Percentiles rank a stretch among this genome's conserved stretches.
Evolutionary conservation across 2,888 invertebrate species (phyloP).

Genomic region (Hipparchia semele): DNA sequence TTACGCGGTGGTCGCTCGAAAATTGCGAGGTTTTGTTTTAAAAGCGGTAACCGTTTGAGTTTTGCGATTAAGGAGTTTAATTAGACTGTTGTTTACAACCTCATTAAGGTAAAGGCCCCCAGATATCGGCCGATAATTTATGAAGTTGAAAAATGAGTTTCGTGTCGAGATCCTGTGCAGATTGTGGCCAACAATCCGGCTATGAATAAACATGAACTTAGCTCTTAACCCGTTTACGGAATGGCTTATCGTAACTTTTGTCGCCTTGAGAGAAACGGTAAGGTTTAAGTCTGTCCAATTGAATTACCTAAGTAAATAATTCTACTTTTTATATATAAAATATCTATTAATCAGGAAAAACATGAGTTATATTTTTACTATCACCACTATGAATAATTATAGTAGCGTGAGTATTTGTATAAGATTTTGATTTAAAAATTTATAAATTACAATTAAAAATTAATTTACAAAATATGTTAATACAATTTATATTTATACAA

Average conservation of each 20-base stretch:
- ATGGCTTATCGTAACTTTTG: constrained; percentile 39
- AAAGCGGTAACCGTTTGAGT: constrained; percentile 82
- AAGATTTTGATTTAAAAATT: too few relatives aligned
- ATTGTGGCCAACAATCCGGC: constrained; percentile 45
- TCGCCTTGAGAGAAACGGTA: constrained; percentile 34
- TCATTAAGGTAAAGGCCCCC: constrained; percentile 73
- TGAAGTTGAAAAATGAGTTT: constrained; percentile 79
- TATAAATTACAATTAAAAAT: too few relatives aligned
- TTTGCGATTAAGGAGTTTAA: constrained; percentile 83
- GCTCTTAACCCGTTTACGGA: constrained; percentile 38
- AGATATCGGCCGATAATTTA: constrained; percentile 78
- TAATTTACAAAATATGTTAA: too few relatives aligned
- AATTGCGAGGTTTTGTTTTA: constrained; percentile 82
- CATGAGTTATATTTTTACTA: too few relatives aligned
- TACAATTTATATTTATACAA: too few relatives aligned
- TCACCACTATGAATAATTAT: too few relatives aligned
- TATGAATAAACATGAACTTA: constrained; percentile 65
- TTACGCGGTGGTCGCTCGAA: constrained; percentile 80
- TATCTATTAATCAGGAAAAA: too few relatives aligned
- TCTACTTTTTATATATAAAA: background rate
- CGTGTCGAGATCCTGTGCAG: constrained; percentile 62
- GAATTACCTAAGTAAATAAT: constrained; percentile 9
- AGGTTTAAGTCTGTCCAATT: constrained; percentile 26
- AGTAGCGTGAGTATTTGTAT: too few relatives aligned
- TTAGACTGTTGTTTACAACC: constrained; percentile 83